Evolutionary conservation across 2,797 vertebrate species (phyloP).

Genomic region (Prionace glauca): DNA sequence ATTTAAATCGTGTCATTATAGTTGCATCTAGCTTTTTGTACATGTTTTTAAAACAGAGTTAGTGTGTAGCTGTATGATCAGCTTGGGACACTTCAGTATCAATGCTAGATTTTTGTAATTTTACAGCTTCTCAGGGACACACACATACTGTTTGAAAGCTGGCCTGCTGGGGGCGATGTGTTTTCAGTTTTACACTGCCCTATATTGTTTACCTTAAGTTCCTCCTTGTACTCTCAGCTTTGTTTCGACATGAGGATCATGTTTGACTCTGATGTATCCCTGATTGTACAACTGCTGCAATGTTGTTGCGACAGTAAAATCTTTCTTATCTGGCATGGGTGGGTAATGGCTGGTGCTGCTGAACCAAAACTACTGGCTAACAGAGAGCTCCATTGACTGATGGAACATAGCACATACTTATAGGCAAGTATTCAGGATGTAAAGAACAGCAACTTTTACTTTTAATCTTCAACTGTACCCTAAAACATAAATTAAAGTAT

Average conservation of each 20-base stretch:
- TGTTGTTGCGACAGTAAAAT: too few species aligned
- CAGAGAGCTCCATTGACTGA: too few species aligned
- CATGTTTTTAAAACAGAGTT: neutral
- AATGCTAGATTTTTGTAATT: neutral
- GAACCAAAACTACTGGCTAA: too few species aligned
- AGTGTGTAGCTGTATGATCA: neutral
- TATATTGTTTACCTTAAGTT: neutral
- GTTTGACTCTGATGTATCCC: neutral
- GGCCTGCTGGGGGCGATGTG: conserved; percentile 24
- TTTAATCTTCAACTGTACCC: too few species aligned
- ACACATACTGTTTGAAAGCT: neutral
- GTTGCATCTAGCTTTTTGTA: neutral
- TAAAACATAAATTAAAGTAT: too few species aligned
- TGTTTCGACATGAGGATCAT: neutral
- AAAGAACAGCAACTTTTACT: too few species aligned
- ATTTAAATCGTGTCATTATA: neutral
- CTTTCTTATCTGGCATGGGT: too few species aligned
- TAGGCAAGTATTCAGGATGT: too few species aligned
- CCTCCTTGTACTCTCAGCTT: neutral
- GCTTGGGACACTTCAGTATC: neutral
- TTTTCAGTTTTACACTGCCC: conserved; percentile 31
- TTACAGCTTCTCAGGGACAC: neutral
- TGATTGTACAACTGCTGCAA: neutral
- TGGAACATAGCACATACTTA: too few species aligned
- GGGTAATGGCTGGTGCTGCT: too few species aligned